These are phyloP conservation scores for Ceratosolen fusciceps DNA, from an alignment of 1,140 invertebrate genomes.

Conservation along the genomic window DNA sequence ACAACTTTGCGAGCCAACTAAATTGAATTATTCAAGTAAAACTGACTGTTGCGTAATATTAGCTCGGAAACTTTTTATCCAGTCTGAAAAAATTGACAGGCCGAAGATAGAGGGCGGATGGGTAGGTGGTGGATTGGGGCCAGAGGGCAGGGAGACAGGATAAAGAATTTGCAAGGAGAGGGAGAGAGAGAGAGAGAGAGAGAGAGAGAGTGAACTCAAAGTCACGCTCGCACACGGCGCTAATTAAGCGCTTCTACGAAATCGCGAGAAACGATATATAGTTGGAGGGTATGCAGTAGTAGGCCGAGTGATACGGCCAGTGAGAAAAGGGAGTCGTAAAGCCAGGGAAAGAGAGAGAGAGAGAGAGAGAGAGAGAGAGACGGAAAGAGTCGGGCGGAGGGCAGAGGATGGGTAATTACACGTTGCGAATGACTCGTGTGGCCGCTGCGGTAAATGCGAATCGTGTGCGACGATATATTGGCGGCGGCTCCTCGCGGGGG, in stretches of 20 bases:
- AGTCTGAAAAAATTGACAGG: not conserved
- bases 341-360: not conserved
- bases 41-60: not conserved
- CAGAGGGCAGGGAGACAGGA: not conserved
- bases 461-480: slow-evolving; percentile 34
- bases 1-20: not conserved
- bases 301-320: slow-evolving; percentile 1
- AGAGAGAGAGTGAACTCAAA: slow-evolving; percentile 47
- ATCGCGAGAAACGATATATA: slow-evolving; percentile 22
- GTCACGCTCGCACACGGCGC: slow-evolving; percentile 47
- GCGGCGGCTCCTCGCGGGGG: slow-evolving; percentile 13
- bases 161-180: not conserved
- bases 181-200: not conserved
- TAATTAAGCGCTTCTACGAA: slow-evolving; percentile 54
- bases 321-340: slow-evolving; percentile 21
- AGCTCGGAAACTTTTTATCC: not conserved
- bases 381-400: not conserved
- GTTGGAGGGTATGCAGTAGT: not conserved
- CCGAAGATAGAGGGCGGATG: too few relatives aligned
- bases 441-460: slow-evolving; percentile 19
- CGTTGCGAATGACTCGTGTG: slow-evolving; percentile 29
- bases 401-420: slow-evolving; percentile 28
- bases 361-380: not conserved
- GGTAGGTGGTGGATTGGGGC: too few relatives aligned
- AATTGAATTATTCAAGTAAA: slow-evolving; percentile 1